Base-by-base conservation (phyloP, 2,888 invertebrate genomes). In the Toxonevra muliebris region DNA sequence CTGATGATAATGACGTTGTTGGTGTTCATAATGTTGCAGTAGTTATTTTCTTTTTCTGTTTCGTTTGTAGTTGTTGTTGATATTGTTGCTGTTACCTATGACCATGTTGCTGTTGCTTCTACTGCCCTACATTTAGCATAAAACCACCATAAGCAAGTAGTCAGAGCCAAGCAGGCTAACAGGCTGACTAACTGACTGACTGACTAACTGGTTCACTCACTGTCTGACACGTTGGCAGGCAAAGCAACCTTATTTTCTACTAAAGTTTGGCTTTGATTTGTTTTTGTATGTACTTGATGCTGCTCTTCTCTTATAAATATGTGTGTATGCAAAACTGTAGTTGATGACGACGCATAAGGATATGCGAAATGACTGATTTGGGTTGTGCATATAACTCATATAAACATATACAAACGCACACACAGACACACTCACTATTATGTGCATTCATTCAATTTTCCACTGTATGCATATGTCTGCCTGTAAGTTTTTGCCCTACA, bases 321-420 rank as follows among this genome's bases (percentile, higher is more conserved):
- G n/a, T n/a, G n/a, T n/a, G n/a, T n/a, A n/a, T n/a, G n/a, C n/a
- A n/a, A n/a, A n/a, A n/a, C 30, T 30, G 30, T 30, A 30, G 30
- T 7, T 30, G 30, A 30, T 30, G 7, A 30, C 30, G 30, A 30
- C 9, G 41, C 40, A 61, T 65, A 66, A 71, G 69, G 70, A 71
- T 72, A 66, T 70, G 65, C 61, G 63, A 68, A 68, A 54, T 70
- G 66, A 65, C 61, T 66, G 68, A 74, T 71, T 71, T 70, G 64
- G 71, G 71, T 70, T 70, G 70, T 67, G 66, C 68, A 70, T 70
- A 70, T 66, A 66, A 62, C n/a, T n/a, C n/a, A n/a, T n/a, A n/a
- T n/a, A 66, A 50, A 66, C 61, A 69, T 65, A 20, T 65, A 43
- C 53, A 65, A 68, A 68, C 54, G 59, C 61, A 65, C 50, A 59